phyloP scores from a whole-genome alignment of 2,797 vertebrate genomes.

The Chrysocyon brachyurus region DNA sequence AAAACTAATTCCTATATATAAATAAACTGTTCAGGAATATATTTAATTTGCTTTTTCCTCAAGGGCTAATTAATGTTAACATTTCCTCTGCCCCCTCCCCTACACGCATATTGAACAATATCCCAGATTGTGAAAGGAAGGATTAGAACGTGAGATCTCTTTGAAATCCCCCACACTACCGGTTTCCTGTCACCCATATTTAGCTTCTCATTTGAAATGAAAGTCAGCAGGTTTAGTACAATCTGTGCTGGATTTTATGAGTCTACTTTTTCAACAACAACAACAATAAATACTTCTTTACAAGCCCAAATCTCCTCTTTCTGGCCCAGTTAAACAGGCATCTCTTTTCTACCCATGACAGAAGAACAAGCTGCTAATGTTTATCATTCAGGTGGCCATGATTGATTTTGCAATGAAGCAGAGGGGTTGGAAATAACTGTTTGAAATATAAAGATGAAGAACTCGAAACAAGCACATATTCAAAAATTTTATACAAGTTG shows the following conservation, averaged over 20 bases:
- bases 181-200: neutral
- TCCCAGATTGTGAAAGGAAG: neutral
- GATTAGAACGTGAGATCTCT: neutral
- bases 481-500: neutral
- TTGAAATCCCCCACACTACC: neutral
- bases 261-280: neutral
- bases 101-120: slow-evolving; percentile 31
- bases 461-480: neutral
- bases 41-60: slow-evolving; percentile 52
- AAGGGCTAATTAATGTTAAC: slow-evolving; percentile 60
- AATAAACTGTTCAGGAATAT: slow-evolving; percentile 53
- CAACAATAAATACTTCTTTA: neutral
- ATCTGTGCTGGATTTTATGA: neutral
- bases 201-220: neutral
- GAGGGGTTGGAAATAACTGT: neutral
- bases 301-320: neutral
- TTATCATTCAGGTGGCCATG: neutral
- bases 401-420: slow-evolving; percentile 15
- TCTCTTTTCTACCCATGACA: neutral
- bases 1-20: slow-evolving; percentile 68
- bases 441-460: neutral
- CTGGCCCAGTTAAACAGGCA: neutral
- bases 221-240: neutral
- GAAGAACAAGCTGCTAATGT: neutral
- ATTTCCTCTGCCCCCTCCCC: slow-evolving; percentile 3